phyloP scores from a whole-genome alignment of 1,140 invertebrate species.

The Drosophila takahashii region DNA sequence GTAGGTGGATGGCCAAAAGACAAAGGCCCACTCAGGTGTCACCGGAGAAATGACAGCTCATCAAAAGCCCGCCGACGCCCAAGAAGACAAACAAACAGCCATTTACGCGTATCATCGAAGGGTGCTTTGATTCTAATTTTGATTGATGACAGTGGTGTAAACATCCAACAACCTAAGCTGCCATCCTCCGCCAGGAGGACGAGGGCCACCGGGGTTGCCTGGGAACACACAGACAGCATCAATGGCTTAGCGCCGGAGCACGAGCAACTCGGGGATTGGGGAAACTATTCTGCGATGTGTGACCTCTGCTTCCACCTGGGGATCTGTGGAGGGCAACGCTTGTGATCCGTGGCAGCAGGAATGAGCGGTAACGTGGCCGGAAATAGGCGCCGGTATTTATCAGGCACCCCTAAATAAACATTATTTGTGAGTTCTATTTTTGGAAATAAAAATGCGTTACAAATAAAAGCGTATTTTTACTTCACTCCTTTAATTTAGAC shows the following conservation, averaged over 20 bases:
- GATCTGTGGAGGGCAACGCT: not conserved
- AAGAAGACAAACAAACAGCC: slow-evolving; percentile 40
- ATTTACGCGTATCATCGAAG: slow-evolving; percentile 54
- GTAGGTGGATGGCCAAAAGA: not conserved
- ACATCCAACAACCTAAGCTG: not conserved
- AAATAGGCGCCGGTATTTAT: not conserved
- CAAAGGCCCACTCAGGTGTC: slow-evolving; percentile 40
- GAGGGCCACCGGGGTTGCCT: slow-evolving; percentile 3
- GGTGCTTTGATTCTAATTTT: slow-evolving; percentile 71
- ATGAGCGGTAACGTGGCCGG: not conserved
- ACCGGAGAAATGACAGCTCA: slow-evolving; percentile 60
- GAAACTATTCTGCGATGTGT: not conserved
- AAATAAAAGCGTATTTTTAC: too few relatives aligned
- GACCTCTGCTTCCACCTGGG: not conserved
- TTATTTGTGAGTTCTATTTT: too few relatives aligned
- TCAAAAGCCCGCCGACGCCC: slow-evolving; percentile 36
- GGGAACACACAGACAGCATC: not conserved
- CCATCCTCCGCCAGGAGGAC: not conserved
- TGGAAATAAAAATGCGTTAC: too few relatives aligned
- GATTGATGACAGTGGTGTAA: slow-evolving; percentile 61
- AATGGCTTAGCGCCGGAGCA: not conserved
- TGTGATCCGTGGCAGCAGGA: not conserved
- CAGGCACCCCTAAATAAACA: too few relatives aligned
- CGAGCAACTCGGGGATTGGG: not conserved
- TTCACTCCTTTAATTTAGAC: too few relatives aligned